A percentile compares a stretch with the other conserved stretches of the same genome.
Conservation (phyloP, 2,113 vertebrate genomes). For the human region GRCh38 chr5:94393501-94394000, state of each 20-base stretch:
- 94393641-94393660: background rate
- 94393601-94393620: constrained; percentile 1
- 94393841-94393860: background rate
- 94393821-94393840: background rate
- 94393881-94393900: no score
- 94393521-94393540: constrained; percentile 62
- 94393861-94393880: no score
- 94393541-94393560: background rate
- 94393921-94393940: no score
- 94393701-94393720: constrained; percentile 14
- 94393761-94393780: background rate
- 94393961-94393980: no score
- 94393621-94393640: constrained; percentile 40
- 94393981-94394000: no score
- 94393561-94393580: background rate
- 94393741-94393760: constrained; percentile 8
- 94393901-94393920: no score
- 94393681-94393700: background rate
- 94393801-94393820: background rate
- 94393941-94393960: no score
- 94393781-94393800: background rate
- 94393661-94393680: background rate
- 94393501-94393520: constrained; percentile 63
- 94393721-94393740: constrained; percentile 8
- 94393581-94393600: constrained; percentile 27